phyloP scores from a whole-genome alignment of 2,888 invertebrate species.

The Tetragonula carbonaria region DNA sequence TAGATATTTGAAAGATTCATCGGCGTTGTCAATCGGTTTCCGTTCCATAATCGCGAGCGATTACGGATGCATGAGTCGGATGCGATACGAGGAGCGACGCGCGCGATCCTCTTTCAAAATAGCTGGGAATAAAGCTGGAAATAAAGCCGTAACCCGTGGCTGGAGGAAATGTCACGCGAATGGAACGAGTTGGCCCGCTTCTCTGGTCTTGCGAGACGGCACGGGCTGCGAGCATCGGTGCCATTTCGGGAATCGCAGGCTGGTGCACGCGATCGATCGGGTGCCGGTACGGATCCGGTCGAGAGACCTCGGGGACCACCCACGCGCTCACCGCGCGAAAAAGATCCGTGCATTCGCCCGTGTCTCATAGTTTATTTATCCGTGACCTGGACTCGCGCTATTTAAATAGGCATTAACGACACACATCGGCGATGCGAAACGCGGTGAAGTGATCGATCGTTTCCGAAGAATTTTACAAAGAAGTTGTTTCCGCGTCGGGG shows the following conservation, averaged over 20 bases:
- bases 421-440: not conserved
- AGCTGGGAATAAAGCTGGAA: not conserved
- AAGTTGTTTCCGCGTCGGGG: too few species aligned
- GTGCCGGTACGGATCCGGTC: not conserved
- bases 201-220: not conserved
- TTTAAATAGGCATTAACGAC: not conserved
- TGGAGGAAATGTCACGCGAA: not conserved
- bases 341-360: slow-evolving; percentile 40
- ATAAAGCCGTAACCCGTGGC: slow-evolving; percentile 22
- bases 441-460: slow-evolving; percentile 21
- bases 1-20: slow-evolving; percentile 3
- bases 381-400: slow-evolving; percentile 29
- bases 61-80: slow-evolving; percentile 30
- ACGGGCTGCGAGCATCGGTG: not conserved
- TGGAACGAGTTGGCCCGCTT: not conserved
- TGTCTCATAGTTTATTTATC: slow-evolving; percentile 55
- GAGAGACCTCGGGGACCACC: slow-evolving; percentile 7
- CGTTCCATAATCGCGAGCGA: not conserved
- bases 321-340: slow-evolving; percentile 2
- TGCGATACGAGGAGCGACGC: not conserved
- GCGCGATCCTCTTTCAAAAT: not conserved
- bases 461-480: not conserved
- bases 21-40: not conserved
- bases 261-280: slow-evolving; percentile 24
- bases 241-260: slow-evolving; percentile 32